These are phyloP conservation scores for Phodopus roborovskii DNA, from an alignment of 2,113 vertebrate genomes.

Conservation along the genomic window DNA sequence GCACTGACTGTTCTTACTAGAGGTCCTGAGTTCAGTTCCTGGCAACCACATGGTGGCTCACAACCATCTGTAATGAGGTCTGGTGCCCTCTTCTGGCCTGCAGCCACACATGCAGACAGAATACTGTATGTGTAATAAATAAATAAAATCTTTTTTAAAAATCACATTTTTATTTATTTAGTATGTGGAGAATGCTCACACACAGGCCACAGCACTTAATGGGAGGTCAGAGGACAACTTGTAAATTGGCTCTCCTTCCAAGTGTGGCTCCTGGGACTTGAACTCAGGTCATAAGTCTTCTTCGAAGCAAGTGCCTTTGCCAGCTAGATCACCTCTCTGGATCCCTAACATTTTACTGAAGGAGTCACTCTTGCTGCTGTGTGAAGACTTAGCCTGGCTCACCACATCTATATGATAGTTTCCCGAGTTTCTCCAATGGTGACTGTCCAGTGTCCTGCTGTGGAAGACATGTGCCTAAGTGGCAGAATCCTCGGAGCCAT, in stretches of 20 bases:
- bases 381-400: not conserved
- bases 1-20: too few relatives aligned
- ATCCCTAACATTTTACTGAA: not conserved
- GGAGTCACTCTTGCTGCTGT: not conserved
- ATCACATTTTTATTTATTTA: not conserved
- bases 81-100: too few relatives aligned
- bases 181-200: not conserved
- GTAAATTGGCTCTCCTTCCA: not conserved
- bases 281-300: not conserved
- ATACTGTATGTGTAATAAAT: too few relatives aligned
- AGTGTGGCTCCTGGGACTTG: not conserved
- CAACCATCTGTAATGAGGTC: too few relatives aligned
- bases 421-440: not conserved
- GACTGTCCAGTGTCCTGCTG: not conserved
- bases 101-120: too few relatives aligned
- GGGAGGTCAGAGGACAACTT: not conserved
- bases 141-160: too few relatives aligned
- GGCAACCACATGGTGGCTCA: too few relatives aligned
- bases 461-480: not conserved
- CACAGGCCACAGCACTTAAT: too few relatives aligned
- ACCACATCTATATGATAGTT: not conserved
- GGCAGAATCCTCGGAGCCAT: not conserved
- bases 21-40: too few relatives aligned
- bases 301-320: not conserved
- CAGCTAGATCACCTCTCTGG: too few relatives aligned